These are phyloP conservation scores for Cheilosia soror DNA, from an alignment of 2,888 invertebrate genomes.

Conservation along the genomic window DNA sequence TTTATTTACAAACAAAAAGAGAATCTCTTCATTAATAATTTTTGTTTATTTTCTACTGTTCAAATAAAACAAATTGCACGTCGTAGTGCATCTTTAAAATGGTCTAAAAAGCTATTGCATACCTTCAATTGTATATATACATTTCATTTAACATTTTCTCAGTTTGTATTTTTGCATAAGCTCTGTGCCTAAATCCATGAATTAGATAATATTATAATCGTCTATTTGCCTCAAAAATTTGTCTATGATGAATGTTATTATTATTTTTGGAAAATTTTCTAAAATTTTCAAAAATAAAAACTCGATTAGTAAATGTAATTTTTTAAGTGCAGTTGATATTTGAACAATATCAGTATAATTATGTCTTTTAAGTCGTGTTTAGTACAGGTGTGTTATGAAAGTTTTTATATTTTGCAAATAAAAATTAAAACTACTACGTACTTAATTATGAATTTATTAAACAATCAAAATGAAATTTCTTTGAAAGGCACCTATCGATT, in stretches of 20 bases:
- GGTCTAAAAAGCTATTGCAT: conserved; percentile 52
- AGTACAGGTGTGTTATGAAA: conserved; percentile 26
- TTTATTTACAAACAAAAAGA: background rate
- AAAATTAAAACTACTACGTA: conserved; percentile 14
- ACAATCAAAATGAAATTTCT: conserved; percentile 24
- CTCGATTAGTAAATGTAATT: conserved; percentile 27
- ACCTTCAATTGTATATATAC: conserved; percentile 49
- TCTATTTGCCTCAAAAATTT: conserved; percentile 19
- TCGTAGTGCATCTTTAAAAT: conserved; percentile 17
- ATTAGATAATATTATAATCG: conserved; percentile 26
- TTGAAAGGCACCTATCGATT: conserved; percentile 75
- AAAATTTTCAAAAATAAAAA: conserved; percentile 4
- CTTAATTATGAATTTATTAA: background rate
- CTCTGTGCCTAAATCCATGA: conserved; percentile 61
- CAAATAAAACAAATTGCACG: background rate
- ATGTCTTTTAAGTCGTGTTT: conserved; percentile 60
- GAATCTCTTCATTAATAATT: conserved; percentile 9
- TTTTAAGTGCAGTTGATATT: conserved; percentile 49
- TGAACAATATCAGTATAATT: conserved; percentile 24
- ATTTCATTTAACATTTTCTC: conserved; percentile 10
- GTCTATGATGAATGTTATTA: conserved; percentile 11
- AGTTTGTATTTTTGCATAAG: conserved; percentile 44
- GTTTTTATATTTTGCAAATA: conserved; percentile 15
- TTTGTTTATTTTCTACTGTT: background rate
- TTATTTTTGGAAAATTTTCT: background rate